Percentiles rank a stretch among this genome's conserved stretches.
Conservation (phyloP, 2,797 vertebrate species). For the Australoheros facetus region DNA sequence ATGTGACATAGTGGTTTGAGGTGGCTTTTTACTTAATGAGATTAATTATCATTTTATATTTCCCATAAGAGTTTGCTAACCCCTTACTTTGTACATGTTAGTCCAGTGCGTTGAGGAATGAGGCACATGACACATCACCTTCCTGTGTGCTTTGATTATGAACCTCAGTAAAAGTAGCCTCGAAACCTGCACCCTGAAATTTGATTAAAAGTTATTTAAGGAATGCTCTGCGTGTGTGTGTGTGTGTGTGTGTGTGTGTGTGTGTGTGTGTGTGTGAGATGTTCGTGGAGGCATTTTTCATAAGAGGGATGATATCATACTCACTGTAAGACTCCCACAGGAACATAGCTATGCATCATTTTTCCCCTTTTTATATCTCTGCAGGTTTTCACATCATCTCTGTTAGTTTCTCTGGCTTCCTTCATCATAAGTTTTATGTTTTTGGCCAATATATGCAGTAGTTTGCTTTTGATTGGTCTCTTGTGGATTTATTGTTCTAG, state of each 20-base stretch:
- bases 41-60: background rate
- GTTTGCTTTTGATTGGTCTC: conserved; percentile 60
- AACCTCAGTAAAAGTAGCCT: conserved; percentile 60
- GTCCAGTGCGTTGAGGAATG: background rate
- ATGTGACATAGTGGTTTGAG: background rate
- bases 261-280: background rate
- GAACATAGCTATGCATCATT: conserved; percentile 72
- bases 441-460: conserved; percentile 30
- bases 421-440: conserved; percentile 48
- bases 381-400: conserved; percentile 65
- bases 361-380: conserved; percentile 66
- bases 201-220: conserved; percentile 80
- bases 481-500: conserved; percentile 60
- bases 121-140: conserved; percentile 30
- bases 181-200: conserved; percentile 67
- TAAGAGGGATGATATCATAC: conserved; percentile 78
- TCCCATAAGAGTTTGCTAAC: background rate
- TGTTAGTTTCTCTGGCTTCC: conserved; percentile 47
- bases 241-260: background rate
- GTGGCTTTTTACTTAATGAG: background rate
- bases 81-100: conserved; percentile 7
- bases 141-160: conserved; percentile 66
- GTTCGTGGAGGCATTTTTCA: conserved; percentile 69
- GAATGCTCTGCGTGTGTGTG: conserved; percentile 33
- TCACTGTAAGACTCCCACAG: conserved; percentile 71